Evolutionary conservation across 2,888 invertebrate genomes (phyloP).

Genomic region (Crematogaster levior): DNA sequence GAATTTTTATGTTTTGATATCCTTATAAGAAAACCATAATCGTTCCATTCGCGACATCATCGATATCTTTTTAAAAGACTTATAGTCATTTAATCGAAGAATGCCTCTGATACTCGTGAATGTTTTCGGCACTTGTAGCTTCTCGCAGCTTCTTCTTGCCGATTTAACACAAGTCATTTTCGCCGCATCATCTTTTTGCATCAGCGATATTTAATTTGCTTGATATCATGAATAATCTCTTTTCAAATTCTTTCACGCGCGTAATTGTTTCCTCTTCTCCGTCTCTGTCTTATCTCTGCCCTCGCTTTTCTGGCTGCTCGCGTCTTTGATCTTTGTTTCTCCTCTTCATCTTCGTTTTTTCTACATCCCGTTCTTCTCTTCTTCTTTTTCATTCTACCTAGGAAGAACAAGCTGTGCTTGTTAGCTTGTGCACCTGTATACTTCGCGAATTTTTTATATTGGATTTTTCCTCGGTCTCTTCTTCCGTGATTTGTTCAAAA

Average conservation of each 20-base stretch:
- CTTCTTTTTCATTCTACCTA: conserved; percentile 52
- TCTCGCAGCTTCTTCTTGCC: conserved; percentile 35
- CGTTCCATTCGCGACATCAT: conserved; percentile 27
- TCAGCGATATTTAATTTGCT: conserved; percentile 64
- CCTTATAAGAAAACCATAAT: background rate
- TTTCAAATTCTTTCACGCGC: conserved; percentile 31
- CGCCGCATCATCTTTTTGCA: conserved; percentile 61
- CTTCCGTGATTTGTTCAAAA: conserved; percentile 31
- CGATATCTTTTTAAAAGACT: conserved; percentile 43
- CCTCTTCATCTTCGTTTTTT: background rate
- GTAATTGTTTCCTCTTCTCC: conserved; percentile 28
- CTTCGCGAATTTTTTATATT: conserved; percentile 80
- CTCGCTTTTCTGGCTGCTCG: conserved; percentile 21
- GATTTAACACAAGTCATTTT: conserved; percentile 65
- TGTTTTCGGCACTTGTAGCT: conserved; percentile 57
- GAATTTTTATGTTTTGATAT: conserved; percentile 4
- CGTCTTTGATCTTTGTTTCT: conserved; percentile 27
- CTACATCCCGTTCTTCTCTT: too few relatives aligned
- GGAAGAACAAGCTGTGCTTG: conserved; percentile 71
- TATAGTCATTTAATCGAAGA: conserved; percentile 59
- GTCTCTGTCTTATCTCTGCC: conserved; percentile 16
- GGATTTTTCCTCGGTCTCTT: conserved; percentile 46
- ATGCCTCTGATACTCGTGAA: conserved; percentile 45
- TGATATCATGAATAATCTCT: conserved; percentile 68
- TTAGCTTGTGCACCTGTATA: conserved; percentile 81